phyloP scores from a whole-genome alignment of 2,113 vertebrate genomes.

The Tachycineta bicolor region DNA sequence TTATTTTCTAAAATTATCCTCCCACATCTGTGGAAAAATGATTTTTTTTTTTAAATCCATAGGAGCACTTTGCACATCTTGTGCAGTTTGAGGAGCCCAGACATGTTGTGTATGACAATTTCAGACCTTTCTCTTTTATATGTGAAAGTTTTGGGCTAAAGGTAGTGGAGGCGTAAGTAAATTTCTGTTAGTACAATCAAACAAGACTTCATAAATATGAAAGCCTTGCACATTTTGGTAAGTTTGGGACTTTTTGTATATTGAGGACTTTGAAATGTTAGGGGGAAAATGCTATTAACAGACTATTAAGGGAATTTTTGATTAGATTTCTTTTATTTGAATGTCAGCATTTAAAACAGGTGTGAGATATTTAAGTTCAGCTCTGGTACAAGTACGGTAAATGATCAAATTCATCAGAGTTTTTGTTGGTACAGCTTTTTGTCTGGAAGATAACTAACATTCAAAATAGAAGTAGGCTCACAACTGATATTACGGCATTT shows the following conservation, averaged over 20 bases:
- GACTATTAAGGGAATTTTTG: background rate
- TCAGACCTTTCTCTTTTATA: background rate
- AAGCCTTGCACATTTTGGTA: background rate
- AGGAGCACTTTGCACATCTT: background rate
- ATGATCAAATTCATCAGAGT: slow-evolving; percentile 47
- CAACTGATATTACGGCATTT: slow-evolving; percentile 71
- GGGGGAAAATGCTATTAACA: background rate
- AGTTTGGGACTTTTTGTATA: background rate
- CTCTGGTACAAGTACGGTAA: slow-evolving; percentile 44
- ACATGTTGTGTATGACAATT: background rate
- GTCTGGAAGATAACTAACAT: slow-evolving; percentile 57
- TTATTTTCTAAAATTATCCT: background rate
- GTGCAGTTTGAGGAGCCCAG: background rate
- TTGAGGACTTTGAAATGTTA: background rate
- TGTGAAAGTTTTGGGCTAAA: background rate
- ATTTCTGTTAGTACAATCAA: background rate
- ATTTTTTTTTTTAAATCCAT: background rate
- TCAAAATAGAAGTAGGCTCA: slow-evolving; percentile 61
- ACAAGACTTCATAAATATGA: background rate
- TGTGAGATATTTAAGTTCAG: slow-evolving; percentile 45
- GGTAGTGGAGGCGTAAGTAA: background rate
- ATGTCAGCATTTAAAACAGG: slow-evolving; percentile 3
- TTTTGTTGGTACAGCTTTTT: slow-evolving; percentile 71
- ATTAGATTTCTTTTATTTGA: slow-evolving; percentile 28
- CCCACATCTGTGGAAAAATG: background rate